Conservation (phyloP, 2,113 vertebrate genomes). For the Cyphomyrus discorhynchus region DNA sequence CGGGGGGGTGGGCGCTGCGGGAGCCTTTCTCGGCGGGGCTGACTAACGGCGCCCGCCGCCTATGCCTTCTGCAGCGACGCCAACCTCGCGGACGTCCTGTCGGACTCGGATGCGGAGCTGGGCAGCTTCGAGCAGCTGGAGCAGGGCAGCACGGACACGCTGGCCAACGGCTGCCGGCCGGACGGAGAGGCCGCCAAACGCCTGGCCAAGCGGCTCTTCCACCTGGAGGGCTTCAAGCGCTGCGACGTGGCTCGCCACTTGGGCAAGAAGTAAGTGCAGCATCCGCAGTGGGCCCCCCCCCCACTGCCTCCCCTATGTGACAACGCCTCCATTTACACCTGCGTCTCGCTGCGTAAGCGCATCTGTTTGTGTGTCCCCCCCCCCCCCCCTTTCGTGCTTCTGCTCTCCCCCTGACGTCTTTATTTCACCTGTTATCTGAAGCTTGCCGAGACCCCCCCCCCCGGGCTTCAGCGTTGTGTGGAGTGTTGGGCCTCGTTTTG, state of each 20-base stretch:
- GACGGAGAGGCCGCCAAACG: constrained; percentile 79
- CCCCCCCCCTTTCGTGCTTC: not conserved
- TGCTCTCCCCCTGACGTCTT: not conserved
- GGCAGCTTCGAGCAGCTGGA: constrained; percentile 76
- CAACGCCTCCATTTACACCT: not conserved
- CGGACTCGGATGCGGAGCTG: constrained; percentile 81
- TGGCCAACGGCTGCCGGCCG: constrained; percentile 83
- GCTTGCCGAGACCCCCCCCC: not conserved
- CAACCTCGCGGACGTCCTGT: constrained; percentile 78
- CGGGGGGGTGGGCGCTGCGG: too few species aligned
- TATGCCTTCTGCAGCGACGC: constrained; percentile 63
- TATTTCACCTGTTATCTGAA: not conserved
- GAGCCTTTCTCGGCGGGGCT: not conserved
- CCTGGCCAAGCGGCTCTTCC: constrained; percentile 84
- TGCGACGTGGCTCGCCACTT: constrained; percentile 91
- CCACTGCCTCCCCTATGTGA: not conserved
- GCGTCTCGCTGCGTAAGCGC: not conserved
- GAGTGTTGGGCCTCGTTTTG: not conserved
- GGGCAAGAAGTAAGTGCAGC: constrained; percentile 80
- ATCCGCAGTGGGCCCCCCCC: not conserved
- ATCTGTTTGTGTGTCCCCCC: not conserved
- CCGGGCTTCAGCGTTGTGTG: too few species aligned
- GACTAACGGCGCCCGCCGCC: not conserved
- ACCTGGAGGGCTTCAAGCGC: constrained; percentile 91
- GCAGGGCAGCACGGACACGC: constrained; percentile 77